Evolutionary conservation across 2,888 invertebrate species (phyloP).

Genomic region (Microctonus aethiopoides): DNA sequence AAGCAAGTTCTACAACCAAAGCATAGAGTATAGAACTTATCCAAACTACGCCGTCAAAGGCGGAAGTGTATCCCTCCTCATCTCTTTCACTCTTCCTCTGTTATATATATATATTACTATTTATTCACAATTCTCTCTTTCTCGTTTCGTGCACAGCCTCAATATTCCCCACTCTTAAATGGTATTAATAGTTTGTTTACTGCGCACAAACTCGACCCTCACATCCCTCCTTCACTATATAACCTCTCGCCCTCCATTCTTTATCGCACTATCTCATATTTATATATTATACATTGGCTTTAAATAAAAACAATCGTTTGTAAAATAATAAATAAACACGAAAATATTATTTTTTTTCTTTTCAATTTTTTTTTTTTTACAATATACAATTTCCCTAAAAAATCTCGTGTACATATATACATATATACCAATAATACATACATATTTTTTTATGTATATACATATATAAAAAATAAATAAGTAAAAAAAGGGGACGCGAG

Average conservation of each 20-base stretch:
- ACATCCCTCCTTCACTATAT: background rate
- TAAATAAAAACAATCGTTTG: no score
- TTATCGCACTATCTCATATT: background rate
- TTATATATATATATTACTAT: no score
- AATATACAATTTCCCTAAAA: no score
- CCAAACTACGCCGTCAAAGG: slow-evolving; percentile 7
- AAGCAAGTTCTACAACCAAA: background rate
- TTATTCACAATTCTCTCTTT: background rate
- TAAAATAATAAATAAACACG: no score
- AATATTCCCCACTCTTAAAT: background rate
- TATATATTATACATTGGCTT: no score
- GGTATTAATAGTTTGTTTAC: slow-evolving; percentile 28
- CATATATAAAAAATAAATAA: background rate
- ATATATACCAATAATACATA: background rate
- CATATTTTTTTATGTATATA: background rate
- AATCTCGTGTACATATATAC: no score
- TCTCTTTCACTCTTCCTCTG: background rate
- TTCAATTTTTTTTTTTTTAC: no score
- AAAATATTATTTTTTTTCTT: no score
- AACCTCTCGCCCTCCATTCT: background rate
- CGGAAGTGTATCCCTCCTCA: background rate
- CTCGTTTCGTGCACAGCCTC: background rate
- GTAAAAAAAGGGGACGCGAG: background rate
- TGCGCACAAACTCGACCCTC: slow-evolving; percentile 18
- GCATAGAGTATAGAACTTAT: slow-evolving; percentile 7